phyloP scores from a whole-genome alignment of 2,113 vertebrate genomes.

The Odontophorus gujanensis region DNA sequence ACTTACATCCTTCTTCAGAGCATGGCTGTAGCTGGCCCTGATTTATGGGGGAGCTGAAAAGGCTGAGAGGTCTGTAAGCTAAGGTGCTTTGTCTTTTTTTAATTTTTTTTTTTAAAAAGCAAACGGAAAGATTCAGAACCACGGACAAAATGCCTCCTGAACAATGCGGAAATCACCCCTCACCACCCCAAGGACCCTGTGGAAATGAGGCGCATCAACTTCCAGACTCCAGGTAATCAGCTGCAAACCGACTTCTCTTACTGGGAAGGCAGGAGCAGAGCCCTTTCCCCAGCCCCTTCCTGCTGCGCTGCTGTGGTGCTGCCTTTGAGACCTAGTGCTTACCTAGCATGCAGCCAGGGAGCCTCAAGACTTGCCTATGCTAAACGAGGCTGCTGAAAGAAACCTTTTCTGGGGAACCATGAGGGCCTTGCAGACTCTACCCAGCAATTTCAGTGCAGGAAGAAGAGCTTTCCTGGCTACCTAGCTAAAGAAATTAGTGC shows the following conservation, averaged over 20 bases:
- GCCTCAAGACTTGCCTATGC: not conserved
- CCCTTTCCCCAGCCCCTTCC: not conserved
- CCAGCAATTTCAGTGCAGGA: not conserved
- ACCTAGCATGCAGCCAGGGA: not conserved
- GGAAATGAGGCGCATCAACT: constrained; percentile 98
- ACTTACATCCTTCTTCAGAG: not conserved
- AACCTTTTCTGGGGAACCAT: not conserved
- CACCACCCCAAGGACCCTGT: constrained; percentile 97
- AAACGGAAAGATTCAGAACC: constrained; percentile 97
- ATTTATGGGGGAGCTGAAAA: not conserved
- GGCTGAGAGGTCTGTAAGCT: not conserved
- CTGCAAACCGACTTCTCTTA: not conserved
- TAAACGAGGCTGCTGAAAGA: not conserved
- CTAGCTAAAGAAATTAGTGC: not conserved
- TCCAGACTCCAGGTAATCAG: constrained; percentile 93
- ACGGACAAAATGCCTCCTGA: constrained; percentile 92
- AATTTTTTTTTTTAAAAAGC: constrained; percentile 65
- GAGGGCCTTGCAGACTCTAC: not conserved
- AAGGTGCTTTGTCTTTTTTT: not conserved
- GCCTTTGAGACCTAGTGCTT: not conserved
- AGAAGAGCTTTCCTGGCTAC: not conserved
- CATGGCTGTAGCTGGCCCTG: not conserved
- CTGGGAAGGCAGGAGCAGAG: not conserved
- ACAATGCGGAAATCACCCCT: constrained; percentile 92
- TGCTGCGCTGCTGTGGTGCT: not conserved